phyloP scores from a whole-genome alignment of 1,140 invertebrate genomes.

The Drosophila ficusphila region DNA sequence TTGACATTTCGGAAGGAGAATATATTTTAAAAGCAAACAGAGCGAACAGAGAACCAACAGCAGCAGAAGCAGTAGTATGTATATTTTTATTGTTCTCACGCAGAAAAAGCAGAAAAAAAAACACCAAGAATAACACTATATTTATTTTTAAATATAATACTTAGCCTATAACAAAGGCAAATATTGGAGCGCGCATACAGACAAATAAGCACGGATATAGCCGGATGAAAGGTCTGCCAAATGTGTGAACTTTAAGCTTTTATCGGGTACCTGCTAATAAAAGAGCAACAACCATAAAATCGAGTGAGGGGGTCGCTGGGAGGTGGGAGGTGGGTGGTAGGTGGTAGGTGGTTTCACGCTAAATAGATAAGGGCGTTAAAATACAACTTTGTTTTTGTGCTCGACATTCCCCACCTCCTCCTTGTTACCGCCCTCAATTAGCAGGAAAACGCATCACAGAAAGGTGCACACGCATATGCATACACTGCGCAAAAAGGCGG shows the following conservation, averaged over 20 bases:
- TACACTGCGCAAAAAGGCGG: conserved; percentile 28
- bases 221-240: conserved; percentile 33
- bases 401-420: neutral
- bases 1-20: conserved; percentile 59
- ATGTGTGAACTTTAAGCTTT: conserved; percentile 80
- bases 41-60: conserved; percentile 3
- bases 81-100: conserved; percentile 68
- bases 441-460: conserved; percentile 54
- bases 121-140: conserved; percentile 31
- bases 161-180: conserved; percentile 49
- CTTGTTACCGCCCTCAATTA: conserved; percentile 32
- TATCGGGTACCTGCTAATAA: conserved; percentile 77
- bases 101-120: conserved; percentile 55
- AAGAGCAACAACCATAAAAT: conserved; percentile 41
- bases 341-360: neutral
- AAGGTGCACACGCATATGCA: conserved; percentile 53
- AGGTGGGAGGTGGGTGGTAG: neutral
- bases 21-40: conserved; percentile 37
- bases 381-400: conserved; percentile 37
- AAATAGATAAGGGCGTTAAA: conserved; percentile 55
- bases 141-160: conserved; percentile 70
- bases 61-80: conserved; percentile 18
- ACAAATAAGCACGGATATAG: conserved; percentile 1
- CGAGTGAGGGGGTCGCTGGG: neutral
- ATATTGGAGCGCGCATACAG: conserved; percentile 24